Evolutionary conservation across 2,113 vertebrate genomes (phyloP).

Genomic region (Puma concolor): DNA sequence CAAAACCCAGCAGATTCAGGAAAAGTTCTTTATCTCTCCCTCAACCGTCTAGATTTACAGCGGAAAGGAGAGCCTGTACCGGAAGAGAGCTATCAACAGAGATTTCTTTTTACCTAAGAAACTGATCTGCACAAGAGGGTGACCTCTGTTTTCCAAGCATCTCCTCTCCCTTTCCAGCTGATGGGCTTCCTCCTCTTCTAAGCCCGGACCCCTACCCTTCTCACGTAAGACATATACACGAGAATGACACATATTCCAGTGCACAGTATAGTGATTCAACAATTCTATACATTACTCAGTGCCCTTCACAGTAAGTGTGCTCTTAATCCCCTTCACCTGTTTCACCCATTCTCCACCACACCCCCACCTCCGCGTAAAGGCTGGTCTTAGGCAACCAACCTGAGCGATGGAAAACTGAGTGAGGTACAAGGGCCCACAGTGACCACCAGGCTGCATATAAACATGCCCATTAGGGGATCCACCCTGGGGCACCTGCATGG

Average conservation of each 20-base stretch:
- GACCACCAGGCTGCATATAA: neutral
- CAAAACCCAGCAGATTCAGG: neutral
- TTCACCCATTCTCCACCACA: neutral
- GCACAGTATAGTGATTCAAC: neutral
- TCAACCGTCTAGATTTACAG: neutral
- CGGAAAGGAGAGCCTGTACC: neutral
- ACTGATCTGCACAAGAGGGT: neutral
- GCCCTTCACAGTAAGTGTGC: neutral
- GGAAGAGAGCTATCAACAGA: neutral
- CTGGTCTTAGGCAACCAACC: neutral
- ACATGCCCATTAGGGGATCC: too few relatives aligned
- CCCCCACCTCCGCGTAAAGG: neutral
- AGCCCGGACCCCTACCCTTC: neutral
- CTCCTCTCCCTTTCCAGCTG: neutral
- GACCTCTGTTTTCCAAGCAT: neutral
- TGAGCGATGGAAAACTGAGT: neutral
- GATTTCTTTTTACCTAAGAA: neutral
- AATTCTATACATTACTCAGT: neutral
- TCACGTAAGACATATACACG: neutral
- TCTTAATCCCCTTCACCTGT: neutral
- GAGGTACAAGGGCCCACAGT: neutral
- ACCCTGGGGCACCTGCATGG: too few relatives aligned
- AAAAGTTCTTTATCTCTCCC: neutral
- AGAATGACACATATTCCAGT: neutral
- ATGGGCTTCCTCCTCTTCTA: neutral